Percentiles rank a stretch among this genome's conserved stretches.
Evolutionary conservation across 1,140 invertebrate species (phyloP).

Genomic region (Procambarus clarkii): DNA sequence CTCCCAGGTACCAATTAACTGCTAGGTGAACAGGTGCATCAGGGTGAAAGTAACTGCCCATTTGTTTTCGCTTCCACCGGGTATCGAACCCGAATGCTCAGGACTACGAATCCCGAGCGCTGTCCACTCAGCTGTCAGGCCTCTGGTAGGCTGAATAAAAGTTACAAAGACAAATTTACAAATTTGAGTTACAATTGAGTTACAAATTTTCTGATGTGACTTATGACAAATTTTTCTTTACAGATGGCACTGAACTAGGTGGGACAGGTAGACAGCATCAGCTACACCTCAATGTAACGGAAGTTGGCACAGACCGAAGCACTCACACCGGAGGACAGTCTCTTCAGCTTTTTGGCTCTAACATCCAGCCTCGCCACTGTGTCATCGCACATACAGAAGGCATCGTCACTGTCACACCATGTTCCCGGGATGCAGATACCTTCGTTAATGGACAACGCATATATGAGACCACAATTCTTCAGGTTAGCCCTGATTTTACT

Average conservation of each 20-base stretch:
- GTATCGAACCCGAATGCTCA: too few species aligned
- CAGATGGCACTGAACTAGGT: constrained; percentile 78
- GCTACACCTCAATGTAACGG: constrained; percentile 84
- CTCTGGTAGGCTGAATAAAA: too few species aligned
- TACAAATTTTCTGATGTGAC: too few species aligned
- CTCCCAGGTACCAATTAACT: too few species aligned
- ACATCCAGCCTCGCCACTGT: constrained; percentile 93
- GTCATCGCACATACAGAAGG: constrained; percentile 93
- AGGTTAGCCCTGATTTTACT: constrained; percentile 76
- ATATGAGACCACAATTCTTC: constrained; percentile 93
- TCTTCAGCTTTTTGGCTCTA: constrained; percentile 81
- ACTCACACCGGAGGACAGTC: constrained; percentile 76
- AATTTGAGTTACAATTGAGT: too few species aligned
- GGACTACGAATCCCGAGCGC: too few species aligned
- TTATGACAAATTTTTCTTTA: constrained; percentile 72
- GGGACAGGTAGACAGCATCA: constrained; percentile 78
- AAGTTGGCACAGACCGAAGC: constrained; percentile 83
- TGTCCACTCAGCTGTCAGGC: too few species aligned
- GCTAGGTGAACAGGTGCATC: too few species aligned
- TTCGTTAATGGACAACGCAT: constrained; percentile 95
- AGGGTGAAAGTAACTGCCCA: too few species aligned
- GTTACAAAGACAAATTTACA: too few species aligned
- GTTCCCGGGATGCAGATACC: constrained; percentile 92
- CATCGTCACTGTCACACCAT: constrained; percentile 94
- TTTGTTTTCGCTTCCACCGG: too few species aligned